phyloP scores from a whole-genome alignment of 92 coral and sea anemone genomes.

The Blastomussa wellsi region DNA sequence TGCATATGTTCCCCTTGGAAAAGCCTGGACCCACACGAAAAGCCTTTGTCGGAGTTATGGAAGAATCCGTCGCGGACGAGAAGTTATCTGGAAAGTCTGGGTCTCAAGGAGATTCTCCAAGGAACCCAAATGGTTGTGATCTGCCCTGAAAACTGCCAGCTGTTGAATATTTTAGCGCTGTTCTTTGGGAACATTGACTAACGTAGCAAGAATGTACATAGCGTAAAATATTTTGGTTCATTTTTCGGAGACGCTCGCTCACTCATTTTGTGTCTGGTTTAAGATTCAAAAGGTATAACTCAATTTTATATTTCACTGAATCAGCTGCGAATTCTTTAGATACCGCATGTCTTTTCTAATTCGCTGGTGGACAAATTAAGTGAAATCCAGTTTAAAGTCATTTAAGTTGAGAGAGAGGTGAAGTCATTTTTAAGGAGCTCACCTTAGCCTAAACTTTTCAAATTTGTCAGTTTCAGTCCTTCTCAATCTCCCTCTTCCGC shows the following conservation, averaged over 20 bases:
- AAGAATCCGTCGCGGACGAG: constrained; percentile 65
- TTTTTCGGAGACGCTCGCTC: too few relatives aligned
- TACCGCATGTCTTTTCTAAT: too few relatives aligned
- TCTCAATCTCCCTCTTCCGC: too few relatives aligned
- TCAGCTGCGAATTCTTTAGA: too few relatives aligned
- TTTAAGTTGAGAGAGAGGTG: too few relatives aligned
- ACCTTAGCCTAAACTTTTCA: too few relatives aligned
- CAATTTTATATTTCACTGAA: too few relatives aligned
- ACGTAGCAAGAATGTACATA: not conserved
- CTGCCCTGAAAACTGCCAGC: constrained; percentile 72
- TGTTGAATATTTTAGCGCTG: constrained; percentile 72
- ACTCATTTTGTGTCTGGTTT: not conserved
- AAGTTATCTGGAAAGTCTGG: constrained; percentile 73
- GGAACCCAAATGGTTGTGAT: constrained; percentile 62
- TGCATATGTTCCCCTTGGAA: constrained; percentile 82
- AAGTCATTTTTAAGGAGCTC: too few relatives aligned
- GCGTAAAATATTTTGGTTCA: not conserved
- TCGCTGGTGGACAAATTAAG: too few relatives aligned
- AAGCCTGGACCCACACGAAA: constrained; percentile 68
- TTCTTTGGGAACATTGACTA: constrained; percentile 68
- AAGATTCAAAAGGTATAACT: too few relatives aligned
- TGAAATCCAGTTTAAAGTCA: too few relatives aligned
- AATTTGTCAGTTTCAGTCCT: too few relatives aligned
- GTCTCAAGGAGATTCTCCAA: constrained; percentile 52
- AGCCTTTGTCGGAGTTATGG: constrained; percentile 76